A percentile compares a stretch with the other conserved stretches of the same genome.
Evolutionary conservation across 64 coral and sea anemone genomes (phyloP).

Genomic region (Montipora cactus): DNA sequence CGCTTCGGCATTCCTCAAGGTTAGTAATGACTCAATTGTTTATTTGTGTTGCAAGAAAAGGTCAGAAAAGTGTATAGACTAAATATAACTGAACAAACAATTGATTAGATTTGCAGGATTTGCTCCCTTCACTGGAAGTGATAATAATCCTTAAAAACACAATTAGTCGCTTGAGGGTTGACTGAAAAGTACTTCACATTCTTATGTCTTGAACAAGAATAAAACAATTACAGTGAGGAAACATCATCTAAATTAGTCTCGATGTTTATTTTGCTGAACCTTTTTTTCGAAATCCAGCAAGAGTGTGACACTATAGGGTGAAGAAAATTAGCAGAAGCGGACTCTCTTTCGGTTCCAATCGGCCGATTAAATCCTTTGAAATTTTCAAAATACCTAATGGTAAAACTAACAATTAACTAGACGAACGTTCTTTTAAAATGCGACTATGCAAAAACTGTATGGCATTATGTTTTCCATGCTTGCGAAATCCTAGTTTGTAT

Average conservation of each 20-base stretch:
- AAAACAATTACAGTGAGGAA: no score
- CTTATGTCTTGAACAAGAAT: no score
- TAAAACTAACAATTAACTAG: not conserved
- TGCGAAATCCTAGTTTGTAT: not conserved
- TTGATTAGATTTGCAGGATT: not conserved
- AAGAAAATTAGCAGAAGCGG: no score
- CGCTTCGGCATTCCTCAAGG: not conserved
- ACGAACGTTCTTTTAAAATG: not conserved
- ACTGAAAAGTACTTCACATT: not conserved
- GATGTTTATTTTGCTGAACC: no score
- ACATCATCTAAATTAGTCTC: no score
- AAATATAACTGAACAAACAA: constrained; percentile 49
- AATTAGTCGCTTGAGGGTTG: no score
- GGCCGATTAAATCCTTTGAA: no score
- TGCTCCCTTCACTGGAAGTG: not conserved
- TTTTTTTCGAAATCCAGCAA: no score
- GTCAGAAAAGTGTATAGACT: constrained; percentile 3
- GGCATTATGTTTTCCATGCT: not conserved
- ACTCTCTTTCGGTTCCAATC: no score
- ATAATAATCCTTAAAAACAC: not conserved
- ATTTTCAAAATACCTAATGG: not conserved
- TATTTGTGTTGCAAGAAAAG: constrained; percentile 40
- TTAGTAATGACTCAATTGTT: constrained; percentile 14
- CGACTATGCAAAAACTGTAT: not conserved
- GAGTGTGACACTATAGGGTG: no score